Conservation (phyloP, 2,888 invertebrate genomes). For the Drosophila koepferae region DNA sequence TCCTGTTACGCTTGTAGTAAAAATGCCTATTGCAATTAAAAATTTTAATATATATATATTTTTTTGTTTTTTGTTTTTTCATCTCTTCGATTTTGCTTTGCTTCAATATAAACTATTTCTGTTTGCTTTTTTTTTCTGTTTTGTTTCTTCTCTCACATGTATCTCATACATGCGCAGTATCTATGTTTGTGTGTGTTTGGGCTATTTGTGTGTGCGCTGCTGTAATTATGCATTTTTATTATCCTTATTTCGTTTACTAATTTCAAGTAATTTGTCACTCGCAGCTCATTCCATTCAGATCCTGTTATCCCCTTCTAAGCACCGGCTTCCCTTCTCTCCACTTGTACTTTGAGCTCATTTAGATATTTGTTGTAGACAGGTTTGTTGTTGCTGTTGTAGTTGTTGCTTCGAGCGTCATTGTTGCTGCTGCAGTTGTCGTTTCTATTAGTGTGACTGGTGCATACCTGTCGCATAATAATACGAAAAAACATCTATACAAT, state of each 20-base stretch:
- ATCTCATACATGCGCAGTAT: constrained; percentile 38
- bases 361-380: background rate
- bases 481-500: constrained; percentile 80
- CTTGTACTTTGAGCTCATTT: constrained; percentile 45
- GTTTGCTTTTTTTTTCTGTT: constrained; percentile 24
- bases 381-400: background rate
- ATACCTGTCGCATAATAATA: constrained; percentile 72
- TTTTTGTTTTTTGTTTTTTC: constrained; percentile 19
- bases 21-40: constrained; percentile 66
- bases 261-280: constrained; percentile 60
- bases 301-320: constrained; percentile 40
- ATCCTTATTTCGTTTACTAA: constrained; percentile 45
- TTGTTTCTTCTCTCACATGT: constrained; percentile 26
- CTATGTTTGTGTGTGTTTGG: constrained; percentile 22
- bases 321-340: constrained; percentile 21
- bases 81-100: constrained; percentile 26
- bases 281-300: constrained; percentile 38
- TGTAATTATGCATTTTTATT: constrained; percentile 30
- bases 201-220: constrained; percentile 38
- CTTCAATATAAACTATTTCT: constrained; percentile 45
- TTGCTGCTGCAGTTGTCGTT: constrained; percentile 33
- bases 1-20: constrained; percentile 43
- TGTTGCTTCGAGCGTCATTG: constrained; percentile 40
- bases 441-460: constrained; percentile 56
- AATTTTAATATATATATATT: constrained; percentile 31